Evolutionary conservation across 2,888 invertebrate species (phyloP).

Genomic region (Zygothrica quintamaculata): DNA sequence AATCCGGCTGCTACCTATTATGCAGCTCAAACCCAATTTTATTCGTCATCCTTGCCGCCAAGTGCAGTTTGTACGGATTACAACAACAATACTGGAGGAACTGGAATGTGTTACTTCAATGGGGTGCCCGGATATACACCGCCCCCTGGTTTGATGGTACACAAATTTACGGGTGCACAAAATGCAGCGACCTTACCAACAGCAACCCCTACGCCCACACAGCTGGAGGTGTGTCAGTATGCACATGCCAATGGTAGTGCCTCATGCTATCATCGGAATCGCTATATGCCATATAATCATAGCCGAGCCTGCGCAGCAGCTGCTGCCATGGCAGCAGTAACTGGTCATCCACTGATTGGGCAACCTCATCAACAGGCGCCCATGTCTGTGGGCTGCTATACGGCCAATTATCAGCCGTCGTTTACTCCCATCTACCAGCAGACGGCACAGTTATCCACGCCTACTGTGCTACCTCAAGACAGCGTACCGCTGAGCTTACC

Average conservation of each 20-base stretch:
- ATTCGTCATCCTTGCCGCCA: conserved; percentile 21
- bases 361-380: conserved; percentile 27
- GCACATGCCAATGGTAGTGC: conserved; percentile 59
- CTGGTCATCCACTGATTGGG: conserved; percentile 38
- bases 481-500: conserved; percentile 6
- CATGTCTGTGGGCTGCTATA: conserved; percentile 34
- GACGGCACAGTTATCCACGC: conserved; percentile 27
- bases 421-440: conserved; percentile 73
- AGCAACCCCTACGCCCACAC: conserved; percentile 12
- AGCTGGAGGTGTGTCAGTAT: conserved; percentile 68
- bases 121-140: conserved; percentile 39
- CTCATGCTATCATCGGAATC: conserved; percentile 78
- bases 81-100: conserved; percentile 46
- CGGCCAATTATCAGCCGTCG: conserved; percentile 41
- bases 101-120: conserved; percentile 49
- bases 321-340: conserved; percentile 53
- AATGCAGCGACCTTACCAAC: conserved; percentile 36
- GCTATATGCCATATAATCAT: conserved; percentile 83
- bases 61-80: conserved; percentile 40
- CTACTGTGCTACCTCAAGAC: conserved; percentile 11
- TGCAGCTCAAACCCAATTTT: conserved; percentile 37
- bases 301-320: conserved; percentile 72
- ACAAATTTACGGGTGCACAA: conserved; percentile 38
- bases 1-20: conserved; percentile 43
- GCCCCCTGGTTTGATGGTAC: conserved; percentile 41